Evolutionary conservation across 2,113 vertebrate species (phyloP).

Genomic region (Cryptotis parvus): DNA sequence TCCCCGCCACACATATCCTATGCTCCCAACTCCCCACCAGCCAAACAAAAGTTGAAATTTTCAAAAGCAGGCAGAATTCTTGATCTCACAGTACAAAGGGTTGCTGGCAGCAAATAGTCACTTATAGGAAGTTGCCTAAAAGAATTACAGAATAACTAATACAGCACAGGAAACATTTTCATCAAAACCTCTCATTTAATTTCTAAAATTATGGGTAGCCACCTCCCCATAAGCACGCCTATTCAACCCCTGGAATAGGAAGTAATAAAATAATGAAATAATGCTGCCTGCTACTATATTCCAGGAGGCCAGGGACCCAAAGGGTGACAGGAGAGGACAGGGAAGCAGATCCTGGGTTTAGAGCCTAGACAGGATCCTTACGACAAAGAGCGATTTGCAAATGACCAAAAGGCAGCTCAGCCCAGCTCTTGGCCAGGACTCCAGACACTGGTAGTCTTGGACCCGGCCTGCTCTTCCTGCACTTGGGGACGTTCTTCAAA

Average conservation of each 20-base stretch:
- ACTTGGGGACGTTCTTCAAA: not conserved
- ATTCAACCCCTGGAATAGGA: not conserved
- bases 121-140: not conserved
- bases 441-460: constrained; percentile 28
- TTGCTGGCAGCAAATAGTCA: constrained; percentile 7
- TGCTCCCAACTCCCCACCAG: too few relatives aligned
- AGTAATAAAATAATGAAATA: not conserved
- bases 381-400: not conserved
- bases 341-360: not conserved
- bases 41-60: not conserved
- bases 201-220: not conserved
- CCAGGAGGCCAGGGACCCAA: not conserved
- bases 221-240: too few relatives aligned
- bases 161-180: not conserved
- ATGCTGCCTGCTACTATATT: not conserved
- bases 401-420: not conserved
- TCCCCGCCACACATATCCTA: too few relatives aligned
- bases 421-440: constrained; percentile 31
- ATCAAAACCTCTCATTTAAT: constrained; percentile 57
- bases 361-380: not conserved
- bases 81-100: constrained; percentile 3
- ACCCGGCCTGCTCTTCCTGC: constrained; percentile 12
- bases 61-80: constrained; percentile 15
- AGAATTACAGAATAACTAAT: too few relatives aligned
- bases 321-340: not conserved